Base-by-base conservation (phyloP, 2,113 vertebrate species). In the Rhipidura dahli region DNA sequence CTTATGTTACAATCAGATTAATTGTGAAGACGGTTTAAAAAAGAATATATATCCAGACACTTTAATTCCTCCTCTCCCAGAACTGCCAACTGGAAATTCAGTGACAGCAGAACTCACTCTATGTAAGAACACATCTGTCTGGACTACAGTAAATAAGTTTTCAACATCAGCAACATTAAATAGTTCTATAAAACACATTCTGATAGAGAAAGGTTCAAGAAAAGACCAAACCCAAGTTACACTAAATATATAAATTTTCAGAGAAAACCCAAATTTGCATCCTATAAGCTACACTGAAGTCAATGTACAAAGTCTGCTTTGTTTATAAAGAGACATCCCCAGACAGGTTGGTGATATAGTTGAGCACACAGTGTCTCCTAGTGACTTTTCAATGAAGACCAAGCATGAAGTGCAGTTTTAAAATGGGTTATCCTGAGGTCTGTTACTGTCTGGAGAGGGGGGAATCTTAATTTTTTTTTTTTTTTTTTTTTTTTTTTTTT, bases 1-100 rank as follows among this genome's bases (percentile, higher is more conserved):
- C 87, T 96, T 94, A 95, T 94, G 92, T 91, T 94, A 97, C 95
- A 97, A 92, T 96, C 95, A 96, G 93, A 97, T 97, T 97, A 97
- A 98, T 91, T 95, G 93, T 57, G 75, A 91, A 93, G 84, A 94
- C 53, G 72, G 33, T 69, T 37, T 22, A 13, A 44, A 78, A 71
- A 66, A 31, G 6, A 10, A 27, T 6, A 57, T 77, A 90, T 72
- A 93, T 88, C 77, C 81, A 94, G 87, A 45, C 63, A 87, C 80
- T 90, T 92, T 65, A 94, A 97, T 78, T 93, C 82, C 30, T 63
- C 20, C 37, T 92, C 78, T 91, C 87, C 54, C 77, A 93, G 54
- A 91, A 57, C 15, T 60, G 39, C 53, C 69, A 90, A 33, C 15
- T 7, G 86, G 26, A 91, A 91, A 85, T 21, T 26, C 64, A 88